A percentile compares a stretch with the other conserved stretches of the same genome.
These are phyloP conservation scores for Zele albiditarsus DNA, from an alignment of 2,888 invertebrate species.

Conservation along the genomic window DNA sequence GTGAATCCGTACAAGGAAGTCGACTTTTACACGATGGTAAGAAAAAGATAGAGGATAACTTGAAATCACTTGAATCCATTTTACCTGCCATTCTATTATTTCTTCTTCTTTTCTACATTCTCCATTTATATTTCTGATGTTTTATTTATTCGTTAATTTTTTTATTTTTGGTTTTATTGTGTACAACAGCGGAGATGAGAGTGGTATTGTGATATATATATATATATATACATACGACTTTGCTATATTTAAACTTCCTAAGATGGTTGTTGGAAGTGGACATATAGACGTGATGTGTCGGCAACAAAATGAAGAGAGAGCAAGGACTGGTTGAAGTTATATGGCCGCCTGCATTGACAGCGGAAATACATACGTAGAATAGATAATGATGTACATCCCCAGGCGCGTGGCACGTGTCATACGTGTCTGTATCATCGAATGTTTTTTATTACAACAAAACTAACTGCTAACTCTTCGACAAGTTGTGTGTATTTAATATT, in stretches of 20 bases:
- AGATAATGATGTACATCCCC: conserved; percentile 57
- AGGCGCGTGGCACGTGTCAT: conserved; percentile 48
- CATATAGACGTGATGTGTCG: conserved; percentile 15
- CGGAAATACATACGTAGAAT: conserved; percentile 62
- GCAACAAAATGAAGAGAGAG: neutral
- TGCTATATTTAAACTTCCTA: conserved; percentile 10
- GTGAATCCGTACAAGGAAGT: conserved; percentile 96
- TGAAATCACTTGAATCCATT: conserved; percentile 1
- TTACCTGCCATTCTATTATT: neutral
- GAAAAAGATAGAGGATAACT: conserved; percentile 65
- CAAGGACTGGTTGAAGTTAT: conserved; percentile 8
- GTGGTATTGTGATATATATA: neutral
- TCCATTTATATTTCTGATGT: neutral
- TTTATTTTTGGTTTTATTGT: neutral
- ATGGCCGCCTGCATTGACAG: conserved; percentile 39
- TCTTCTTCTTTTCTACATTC: neutral
- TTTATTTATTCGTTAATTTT: neutral
- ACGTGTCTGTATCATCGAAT: conserved; percentile 16
- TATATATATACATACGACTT: neutral
- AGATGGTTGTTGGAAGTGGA: neutral
- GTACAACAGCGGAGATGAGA: neutral
- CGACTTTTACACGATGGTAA: conserved; percentile 90
- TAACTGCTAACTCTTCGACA: neutral
- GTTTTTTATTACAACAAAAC: conserved; percentile 20
- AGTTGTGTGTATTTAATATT: neutral